phyloP scores from a whole-genome alignment of 2,113 vertebrate species.

The Recurvirostra avosetta region DNA sequence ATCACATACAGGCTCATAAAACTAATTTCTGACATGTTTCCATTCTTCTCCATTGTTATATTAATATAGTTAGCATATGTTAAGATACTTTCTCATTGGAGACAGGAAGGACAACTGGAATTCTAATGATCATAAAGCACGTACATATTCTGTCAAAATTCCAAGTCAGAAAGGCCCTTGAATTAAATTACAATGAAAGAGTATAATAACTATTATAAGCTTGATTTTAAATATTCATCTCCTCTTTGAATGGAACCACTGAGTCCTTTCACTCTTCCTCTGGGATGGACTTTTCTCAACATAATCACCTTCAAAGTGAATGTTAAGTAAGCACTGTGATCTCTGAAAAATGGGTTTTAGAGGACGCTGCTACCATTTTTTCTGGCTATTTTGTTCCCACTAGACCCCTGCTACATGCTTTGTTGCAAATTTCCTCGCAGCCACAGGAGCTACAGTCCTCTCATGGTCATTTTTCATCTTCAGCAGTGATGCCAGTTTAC shows the following conservation, averaged over 20 bases:
- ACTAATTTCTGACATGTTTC: conserved; percentile 30
- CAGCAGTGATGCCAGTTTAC: background rate
- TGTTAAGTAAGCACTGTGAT: background rate
- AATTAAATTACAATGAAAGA: conserved; percentile 25
- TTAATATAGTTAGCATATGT: conserved; percentile 35
- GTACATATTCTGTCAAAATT: conserved; percentile 35
- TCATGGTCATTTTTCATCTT: conserved; percentile 1
- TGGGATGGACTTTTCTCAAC: conserved; percentile 8
- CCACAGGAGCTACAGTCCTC: background rate
- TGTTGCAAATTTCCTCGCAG: background rate
- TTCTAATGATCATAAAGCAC: conserved; percentile 35
- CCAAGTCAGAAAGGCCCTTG: conserved; percentile 44
- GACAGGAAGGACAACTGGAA: conserved; percentile 57
- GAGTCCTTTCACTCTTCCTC: background rate
- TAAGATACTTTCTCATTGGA: conserved; percentile 16
- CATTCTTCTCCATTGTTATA: conserved; percentile 33
- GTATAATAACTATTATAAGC: background rate
- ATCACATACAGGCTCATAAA: conserved; percentile 8
- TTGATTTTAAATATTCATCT: conserved; percentile 43
- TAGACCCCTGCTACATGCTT: background rate
- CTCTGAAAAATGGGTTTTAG: background rate
- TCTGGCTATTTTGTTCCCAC: background rate
- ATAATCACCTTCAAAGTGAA: conserved; percentile 35
- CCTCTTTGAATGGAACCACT: conserved; percentile 1
- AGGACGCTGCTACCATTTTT: background rate